Conservation (phyloP, 2,113 vertebrate genomes). For the Rhea americana region DNA sequence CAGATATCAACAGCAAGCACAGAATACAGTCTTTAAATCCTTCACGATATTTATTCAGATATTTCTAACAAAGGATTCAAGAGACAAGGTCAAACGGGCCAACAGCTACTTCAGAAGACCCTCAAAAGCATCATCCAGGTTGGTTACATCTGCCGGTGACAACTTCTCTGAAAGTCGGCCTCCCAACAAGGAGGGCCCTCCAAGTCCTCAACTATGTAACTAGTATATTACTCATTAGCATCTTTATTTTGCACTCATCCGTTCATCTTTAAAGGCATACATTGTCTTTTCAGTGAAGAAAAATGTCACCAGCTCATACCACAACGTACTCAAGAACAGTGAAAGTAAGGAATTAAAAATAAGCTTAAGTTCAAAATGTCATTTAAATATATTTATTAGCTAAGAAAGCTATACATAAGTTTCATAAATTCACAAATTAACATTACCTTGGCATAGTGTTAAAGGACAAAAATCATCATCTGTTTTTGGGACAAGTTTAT, state of each 20-base stretch:
- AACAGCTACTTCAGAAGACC: background rate
- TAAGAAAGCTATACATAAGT: no score
- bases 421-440: no score
- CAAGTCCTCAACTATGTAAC: background rate
- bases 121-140: background rate
- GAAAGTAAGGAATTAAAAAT: background rate
- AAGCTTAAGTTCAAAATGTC: background rate
- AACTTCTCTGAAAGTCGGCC: rapidly evolving
- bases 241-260: background rate
- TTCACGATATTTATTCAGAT: background rate
- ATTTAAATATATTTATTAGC: no score
- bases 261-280: background rate
- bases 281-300: background rate
- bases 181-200: background rate
- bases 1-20: conserved; percentile 15
- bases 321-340: background rate
- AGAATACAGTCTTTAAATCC: background rate
- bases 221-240: background rate
- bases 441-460: no score
- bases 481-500: no score
- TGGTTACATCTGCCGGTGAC: background rate
- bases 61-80: background rate
- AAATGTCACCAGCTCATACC: background rate
- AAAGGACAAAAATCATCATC: no score
- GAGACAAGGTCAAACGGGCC: background rate